These are phyloP conservation scores for Drosophila meridiana DNA, from an alignment of 2,888 invertebrate genomes.

Conservation along the genomic window DNA sequence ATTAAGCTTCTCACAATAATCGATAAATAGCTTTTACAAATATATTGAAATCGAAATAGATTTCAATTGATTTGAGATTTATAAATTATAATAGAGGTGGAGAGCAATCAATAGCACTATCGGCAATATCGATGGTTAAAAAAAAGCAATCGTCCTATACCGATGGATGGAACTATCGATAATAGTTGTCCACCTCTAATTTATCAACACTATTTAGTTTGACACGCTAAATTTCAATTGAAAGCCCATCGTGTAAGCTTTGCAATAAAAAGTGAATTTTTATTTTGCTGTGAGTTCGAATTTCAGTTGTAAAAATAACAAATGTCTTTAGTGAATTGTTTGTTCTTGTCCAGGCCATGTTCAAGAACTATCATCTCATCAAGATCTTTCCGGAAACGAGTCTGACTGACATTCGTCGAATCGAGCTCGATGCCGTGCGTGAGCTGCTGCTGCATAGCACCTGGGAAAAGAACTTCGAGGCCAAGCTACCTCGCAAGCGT, in stretches of 20 bases:
- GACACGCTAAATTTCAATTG: fast-evolving
- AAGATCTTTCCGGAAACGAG: conserved; percentile 33
- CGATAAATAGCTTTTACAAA: not conserved
- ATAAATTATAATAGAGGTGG: too few species aligned
- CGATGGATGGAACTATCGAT: too few species aligned
- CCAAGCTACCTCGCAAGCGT: not conserved
- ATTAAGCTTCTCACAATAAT: not conserved
- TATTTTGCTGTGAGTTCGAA: not conserved
- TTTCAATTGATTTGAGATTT: not conserved
- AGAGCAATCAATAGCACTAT: too few species aligned
- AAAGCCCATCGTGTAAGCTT: not conserved
- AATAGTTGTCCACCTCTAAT: too few species aligned
- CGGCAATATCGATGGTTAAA: too few species aligned
- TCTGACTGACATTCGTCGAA: conserved; percentile 33
- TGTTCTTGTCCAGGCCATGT: not conserved
- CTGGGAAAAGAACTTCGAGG: not conserved
- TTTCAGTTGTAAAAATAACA: too few species aligned
- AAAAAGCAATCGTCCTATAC: too few species aligned
- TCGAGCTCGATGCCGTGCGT: conserved; percentile 22
- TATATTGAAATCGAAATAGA: not conserved
- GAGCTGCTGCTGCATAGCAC: conserved; percentile 24
- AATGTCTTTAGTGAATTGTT: not conserved
- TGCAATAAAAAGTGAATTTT: not conserved
- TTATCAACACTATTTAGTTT: not conserved
- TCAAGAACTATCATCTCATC: conserved; percentile 3